phyloP scores from a whole-genome alignment of 2,113 vertebrate genomes.

The cattle (Bos taurus) region DNA sequence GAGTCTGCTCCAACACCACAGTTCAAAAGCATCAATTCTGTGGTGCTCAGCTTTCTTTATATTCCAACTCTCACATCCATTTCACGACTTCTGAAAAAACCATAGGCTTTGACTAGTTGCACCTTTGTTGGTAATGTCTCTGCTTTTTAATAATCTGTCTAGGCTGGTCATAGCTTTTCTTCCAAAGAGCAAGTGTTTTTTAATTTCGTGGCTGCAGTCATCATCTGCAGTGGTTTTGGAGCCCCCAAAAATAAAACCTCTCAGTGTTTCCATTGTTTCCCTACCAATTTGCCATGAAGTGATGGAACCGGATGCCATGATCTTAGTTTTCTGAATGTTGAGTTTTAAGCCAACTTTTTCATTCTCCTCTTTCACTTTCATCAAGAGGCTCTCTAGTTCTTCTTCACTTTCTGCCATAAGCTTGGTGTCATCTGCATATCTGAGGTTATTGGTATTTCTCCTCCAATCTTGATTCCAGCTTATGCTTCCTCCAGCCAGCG shows the following conservation, averaged over 20 bases:
- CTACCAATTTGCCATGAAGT: not conserved
- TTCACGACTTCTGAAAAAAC: not conserved
- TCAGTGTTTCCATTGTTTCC: not conserved
- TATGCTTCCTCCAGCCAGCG: not conserved
- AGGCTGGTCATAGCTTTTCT: not conserved
- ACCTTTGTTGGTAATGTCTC: not conserved
- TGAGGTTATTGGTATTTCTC: not conserved
- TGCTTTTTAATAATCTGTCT: not conserved
- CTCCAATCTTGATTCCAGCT: not conserved
- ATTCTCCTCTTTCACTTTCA: not conserved
- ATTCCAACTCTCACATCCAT: not conserved
- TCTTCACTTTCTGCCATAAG: not conserved
- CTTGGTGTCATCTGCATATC: not conserved
- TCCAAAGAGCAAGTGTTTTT: not conserved
- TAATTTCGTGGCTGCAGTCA: not conserved
- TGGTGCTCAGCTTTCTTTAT: accelerated
- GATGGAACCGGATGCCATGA: not conserved
- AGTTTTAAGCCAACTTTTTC: not conserved
- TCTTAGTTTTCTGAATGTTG: not conserved
- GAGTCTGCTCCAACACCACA: not conserved
- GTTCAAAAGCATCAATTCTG: not conserved
- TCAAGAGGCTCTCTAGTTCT: not conserved
- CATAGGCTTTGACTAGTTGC: accelerated
- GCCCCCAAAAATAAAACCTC: not conserved
- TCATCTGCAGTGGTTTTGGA: not conserved